A percentile compares a stretch with the other conserved stretches of the same genome.
These are phyloP conservation scores for Amphiprion clarkii DNA, from an alignment of 2,797 vertebrate species.

Conservation along the genomic window DNA sequence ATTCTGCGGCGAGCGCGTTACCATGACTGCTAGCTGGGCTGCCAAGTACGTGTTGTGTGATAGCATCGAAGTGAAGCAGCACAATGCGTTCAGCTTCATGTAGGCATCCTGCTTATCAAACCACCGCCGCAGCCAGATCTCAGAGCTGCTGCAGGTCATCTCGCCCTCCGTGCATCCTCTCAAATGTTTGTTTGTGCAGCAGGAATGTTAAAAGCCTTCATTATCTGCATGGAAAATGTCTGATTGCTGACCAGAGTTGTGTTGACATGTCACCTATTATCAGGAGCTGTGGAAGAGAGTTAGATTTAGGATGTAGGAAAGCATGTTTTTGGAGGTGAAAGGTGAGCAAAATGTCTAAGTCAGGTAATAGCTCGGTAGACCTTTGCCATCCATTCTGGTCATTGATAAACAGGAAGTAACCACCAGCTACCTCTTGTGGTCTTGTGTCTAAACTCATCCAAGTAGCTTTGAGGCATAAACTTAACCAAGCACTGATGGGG, in stretches of 20 bases:
- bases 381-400: too few species aligned
- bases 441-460: too few species aligned
- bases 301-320: slow-evolving; percentile 3
- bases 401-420: too few species aligned
- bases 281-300: slow-evolving; percentile 35
- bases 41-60: slow-evolving; percentile 55
- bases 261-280: slow-evolving; percentile 76
- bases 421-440: too few species aligned
- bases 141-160: slow-evolving; percentile 61
- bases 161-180: slow-evolving; percentile 48
- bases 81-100: slow-evolving; percentile 54
- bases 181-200: slow-evolving; percentile 63
- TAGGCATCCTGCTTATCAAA: slow-evolving; percentile 67
- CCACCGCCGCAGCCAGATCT: slow-evolving; percentile 67
- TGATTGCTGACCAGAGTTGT: slow-evolving; percentile 69
- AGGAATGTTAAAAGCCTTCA: slow-evolving; percentile 80
- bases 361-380: slow-evolving; percentile 5
- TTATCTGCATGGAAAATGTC: slow-evolving; percentile 76
- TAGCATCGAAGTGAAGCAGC: slow-evolving; percentile 45
- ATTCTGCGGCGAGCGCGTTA: slow-evolving; percentile 57
- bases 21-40: slow-evolving; percentile 56
- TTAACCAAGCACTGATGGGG: too few species aligned
- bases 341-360: slow-evolving; percentile 33
- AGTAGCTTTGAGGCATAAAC: too few species aligned
- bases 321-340: slow-evolving; percentile 27